phyloP scores from a whole-genome alignment of 2,113 vertebrate species.

The Rhinolophus ferrumequinum region DNA sequence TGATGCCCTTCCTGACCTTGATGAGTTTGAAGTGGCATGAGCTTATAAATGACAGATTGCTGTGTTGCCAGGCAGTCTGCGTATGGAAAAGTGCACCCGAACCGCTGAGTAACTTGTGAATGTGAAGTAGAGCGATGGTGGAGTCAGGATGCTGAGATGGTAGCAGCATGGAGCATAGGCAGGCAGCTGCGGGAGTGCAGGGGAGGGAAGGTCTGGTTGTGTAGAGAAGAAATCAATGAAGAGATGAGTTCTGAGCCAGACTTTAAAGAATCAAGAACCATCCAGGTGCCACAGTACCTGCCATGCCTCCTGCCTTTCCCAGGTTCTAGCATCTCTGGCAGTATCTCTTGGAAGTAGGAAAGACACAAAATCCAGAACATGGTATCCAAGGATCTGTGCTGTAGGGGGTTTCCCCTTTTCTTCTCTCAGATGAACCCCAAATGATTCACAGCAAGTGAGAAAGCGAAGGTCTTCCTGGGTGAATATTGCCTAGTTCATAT shows the following conservation, averaged over 20 bases:
- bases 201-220: neutral
- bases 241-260: neutral
- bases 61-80: neutral
- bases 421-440: neutral
- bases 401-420: neutral
- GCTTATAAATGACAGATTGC: neutral
- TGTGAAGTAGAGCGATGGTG: rapidly evolving
- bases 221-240: neutral
- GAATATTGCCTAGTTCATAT: neutral
- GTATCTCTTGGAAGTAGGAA: neutral
- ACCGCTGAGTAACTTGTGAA: neutral
- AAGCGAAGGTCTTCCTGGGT: neutral
- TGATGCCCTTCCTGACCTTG: neutral
- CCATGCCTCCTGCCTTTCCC: neutral
- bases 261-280: neutral
- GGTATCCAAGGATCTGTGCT: neutral
- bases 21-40: neutral
- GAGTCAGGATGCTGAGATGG: rapidly evolving
- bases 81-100: too few relatives aligned
- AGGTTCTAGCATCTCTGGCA: neutral
- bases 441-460: neutral
- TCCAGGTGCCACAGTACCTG: neutral
- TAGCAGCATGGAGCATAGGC: rapidly evolving
- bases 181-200: neutral
- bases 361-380: neutral